A percentile compares a stretch with the other conserved stretches of the same genome.
phyloP scores from a whole-genome alignment of 2,888 invertebrate genomes.

The Flexamia atlantica region DNA sequence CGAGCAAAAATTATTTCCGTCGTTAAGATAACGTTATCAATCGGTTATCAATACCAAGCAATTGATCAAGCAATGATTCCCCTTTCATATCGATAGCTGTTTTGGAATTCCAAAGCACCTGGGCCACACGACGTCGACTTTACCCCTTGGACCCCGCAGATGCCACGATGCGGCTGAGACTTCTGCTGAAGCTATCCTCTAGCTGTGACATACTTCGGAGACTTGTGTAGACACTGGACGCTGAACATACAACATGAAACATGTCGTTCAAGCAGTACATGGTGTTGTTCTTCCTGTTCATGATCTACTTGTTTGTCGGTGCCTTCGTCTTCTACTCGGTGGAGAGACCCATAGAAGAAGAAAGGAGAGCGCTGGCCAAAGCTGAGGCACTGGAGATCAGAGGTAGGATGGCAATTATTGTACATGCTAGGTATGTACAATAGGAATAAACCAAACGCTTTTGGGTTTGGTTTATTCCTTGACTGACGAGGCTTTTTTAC shows the following conservation, averaged over 20 bases:
- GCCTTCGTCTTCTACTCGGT: slow-evolving; percentile 92
- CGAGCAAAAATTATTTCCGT: too few relatives aligned
- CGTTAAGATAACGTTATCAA: too few relatives aligned
- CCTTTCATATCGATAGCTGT: background rate
- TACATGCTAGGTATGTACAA: too few relatives aligned
- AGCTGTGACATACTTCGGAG: slow-evolving; percentile 5
- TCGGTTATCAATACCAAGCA: too few relatives aligned
- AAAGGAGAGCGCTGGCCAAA: slow-evolving; percentile 60
- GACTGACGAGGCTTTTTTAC: too few relatives aligned
- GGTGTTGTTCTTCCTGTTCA: slow-evolving; percentile 85
- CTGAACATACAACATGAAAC: slow-evolving; percentile 68
- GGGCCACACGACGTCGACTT: background rate
- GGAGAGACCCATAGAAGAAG: slow-evolving; percentile 84
- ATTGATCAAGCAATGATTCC: background rate
- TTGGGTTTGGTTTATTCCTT: too few relatives aligned
- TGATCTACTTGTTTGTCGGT: slow-evolving; percentile 87
- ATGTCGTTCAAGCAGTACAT: slow-evolving; percentile 91
- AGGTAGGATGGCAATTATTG: too few relatives aligned
- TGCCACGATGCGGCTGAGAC: slow-evolving; percentile 11
- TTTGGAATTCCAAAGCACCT: background rate
- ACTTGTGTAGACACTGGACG: background rate
- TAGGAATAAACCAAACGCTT: too few relatives aligned
- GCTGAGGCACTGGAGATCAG: slow-evolving; percentile 65
- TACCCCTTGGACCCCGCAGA: background rate
- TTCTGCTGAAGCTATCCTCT: background rate